phyloP scores from a whole-genome alignment of 2,113 vertebrate genomes.

The Clarias gariepinus region DNA sequence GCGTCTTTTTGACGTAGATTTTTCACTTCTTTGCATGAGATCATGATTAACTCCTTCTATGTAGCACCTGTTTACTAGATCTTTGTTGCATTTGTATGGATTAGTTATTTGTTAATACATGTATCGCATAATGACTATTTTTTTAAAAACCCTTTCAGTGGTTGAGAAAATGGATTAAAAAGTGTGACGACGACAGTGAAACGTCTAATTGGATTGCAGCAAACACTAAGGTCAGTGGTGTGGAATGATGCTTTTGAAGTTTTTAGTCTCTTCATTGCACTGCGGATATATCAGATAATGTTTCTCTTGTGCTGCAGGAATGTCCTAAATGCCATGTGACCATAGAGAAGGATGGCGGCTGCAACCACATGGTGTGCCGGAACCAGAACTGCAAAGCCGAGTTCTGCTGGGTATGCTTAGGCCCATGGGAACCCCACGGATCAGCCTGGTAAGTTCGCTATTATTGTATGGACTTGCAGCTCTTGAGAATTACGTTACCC shows the following conservation, averaged over 20 bases:
- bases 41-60: constrained; percentile 33
- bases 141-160: constrained; percentile 77
- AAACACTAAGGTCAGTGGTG: constrained; percentile 88
- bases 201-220: constrained; percentile 99
- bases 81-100: background rate
- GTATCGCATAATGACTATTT: background rate
- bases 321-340: constrained; percentile 99
- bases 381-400: constrained; percentile 99
- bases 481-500: background rate
- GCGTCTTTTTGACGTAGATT: constrained; percentile 37
- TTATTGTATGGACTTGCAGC: background rate
- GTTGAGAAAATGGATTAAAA: constrained; percentile 99
- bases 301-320: constrained; percentile 74
- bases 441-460: constrained; percentile 88
- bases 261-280: background rate
- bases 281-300: background rate
- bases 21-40: constrained; percentile 20
- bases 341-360: constrained; percentile 98
- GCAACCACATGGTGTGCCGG: constrained; percentile 99
- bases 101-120: background rate
- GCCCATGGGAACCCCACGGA: constrained; percentile 98
- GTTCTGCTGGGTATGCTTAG: constrained; percentile 99
- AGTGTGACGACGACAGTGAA: constrained; percentile 99
- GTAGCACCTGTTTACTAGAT: background rate
- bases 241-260: background rate